Evolutionary conservation across 2,113 vertebrate genomes (phyloP).

Genomic region (Cettia cetti): DNA sequence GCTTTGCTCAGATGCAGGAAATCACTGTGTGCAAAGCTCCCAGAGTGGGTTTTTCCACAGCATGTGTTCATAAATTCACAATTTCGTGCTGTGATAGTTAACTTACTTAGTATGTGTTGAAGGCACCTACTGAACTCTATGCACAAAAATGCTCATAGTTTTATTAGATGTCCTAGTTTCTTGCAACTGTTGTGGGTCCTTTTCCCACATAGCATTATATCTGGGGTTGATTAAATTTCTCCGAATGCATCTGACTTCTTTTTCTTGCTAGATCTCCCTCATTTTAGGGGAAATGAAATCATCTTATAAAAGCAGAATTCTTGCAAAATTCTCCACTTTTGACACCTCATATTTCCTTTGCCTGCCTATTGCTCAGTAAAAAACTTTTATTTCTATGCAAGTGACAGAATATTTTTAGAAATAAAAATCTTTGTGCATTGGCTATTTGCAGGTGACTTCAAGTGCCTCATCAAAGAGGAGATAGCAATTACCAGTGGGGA

Average conservation of each 20-base stretch:
- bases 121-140: background rate
- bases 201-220: background rate
- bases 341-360: background rate
- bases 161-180: background rate
- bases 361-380: background rate
- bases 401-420: background rate
- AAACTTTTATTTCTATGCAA: background rate
- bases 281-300: background rate
- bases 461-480: conserved; percentile 81
- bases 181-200: background rate
- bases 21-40: background rate
- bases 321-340: background rate
- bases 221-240: background rate
- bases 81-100: background rate
- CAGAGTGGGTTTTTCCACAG: background rate
- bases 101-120: background rate
- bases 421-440: background rate
- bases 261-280: background rate
- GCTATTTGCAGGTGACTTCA: conserved; percentile 76
- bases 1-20: background rate
- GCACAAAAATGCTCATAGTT: background rate
- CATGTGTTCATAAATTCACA: background rate
- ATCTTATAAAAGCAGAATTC: background rate
- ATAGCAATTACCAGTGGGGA: conserved; percentile 77
- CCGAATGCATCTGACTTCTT: background rate